A percentile compares a stretch with the other conserved stretches of the same genome.
phyloP scores from a whole-genome alignment of 2,113 vertebrate species.

The Abramis brama region DNA sequence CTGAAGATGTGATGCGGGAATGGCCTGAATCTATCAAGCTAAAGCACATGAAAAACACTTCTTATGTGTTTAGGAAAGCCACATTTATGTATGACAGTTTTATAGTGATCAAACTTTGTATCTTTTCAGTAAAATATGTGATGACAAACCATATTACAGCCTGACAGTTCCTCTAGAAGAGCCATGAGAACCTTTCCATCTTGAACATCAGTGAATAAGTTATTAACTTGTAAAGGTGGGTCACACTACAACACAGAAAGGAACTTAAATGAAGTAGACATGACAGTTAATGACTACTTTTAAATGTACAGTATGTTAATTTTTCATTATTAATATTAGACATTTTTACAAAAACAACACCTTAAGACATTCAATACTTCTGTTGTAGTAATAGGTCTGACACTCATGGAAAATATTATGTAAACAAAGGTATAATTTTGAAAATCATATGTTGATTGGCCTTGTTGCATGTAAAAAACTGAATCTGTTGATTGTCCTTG shows the following conservation, averaged over 20 bases:
- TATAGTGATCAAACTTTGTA: neutral
- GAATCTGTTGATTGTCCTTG: neutral
- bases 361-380: neutral
- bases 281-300: too few species aligned
- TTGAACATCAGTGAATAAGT: constrained; percentile 87
- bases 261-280: neutral
- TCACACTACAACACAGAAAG: constrained; percentile 69
- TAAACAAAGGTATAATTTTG: neutral
- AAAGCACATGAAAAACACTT: neutral
- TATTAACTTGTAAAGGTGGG: constrained; percentile 83
- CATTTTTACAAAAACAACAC: neutral
- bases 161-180: constrained; percentile 86
- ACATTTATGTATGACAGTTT: neutral
- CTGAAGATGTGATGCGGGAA: constrained; percentile 89
- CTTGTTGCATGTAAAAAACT: neutral
- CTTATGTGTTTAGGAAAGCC: neutral
- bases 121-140: neutral
- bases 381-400: neutral
- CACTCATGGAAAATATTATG: neutral
- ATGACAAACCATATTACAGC: constrained; percentile 77
- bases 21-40: constrained; percentile 88
- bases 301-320: too few species aligned
- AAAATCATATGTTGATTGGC: too few species aligned
- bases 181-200: constrained; percentile 90
- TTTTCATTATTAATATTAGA: too few species aligned